Conservation (phyloP, 2,113 vertebrate species). For the Vulpes ferrilata region DNA sequence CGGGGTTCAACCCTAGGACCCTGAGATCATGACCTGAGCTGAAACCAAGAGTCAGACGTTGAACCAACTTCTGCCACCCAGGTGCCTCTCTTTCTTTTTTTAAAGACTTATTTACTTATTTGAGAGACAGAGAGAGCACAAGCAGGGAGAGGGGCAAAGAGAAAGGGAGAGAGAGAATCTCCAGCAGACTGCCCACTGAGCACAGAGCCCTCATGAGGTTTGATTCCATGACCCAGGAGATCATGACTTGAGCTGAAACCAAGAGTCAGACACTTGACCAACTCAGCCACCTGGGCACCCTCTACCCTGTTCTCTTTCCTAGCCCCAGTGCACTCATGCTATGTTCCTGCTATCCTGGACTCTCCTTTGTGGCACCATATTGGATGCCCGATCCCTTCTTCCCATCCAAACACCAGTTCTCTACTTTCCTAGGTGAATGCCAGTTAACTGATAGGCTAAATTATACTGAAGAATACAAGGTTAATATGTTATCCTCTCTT, state of each 20-base stretch:
- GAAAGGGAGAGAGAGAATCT: not conserved
- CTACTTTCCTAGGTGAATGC: not conserved
- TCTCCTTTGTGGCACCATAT: rapidly evolving
- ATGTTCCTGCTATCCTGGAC: not conserved
- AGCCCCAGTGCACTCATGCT: rapidly evolving
- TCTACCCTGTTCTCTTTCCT: not conserved
- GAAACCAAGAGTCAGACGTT: not conserved
- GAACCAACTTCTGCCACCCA: not conserved
- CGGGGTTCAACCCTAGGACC: not conserved
- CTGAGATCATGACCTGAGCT: not conserved
- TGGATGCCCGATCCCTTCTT: not conserved
- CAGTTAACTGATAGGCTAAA: not conserved
- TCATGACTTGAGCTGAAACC: not conserved
- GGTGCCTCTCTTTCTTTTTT: too few relatives aligned
- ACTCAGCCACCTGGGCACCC: not conserved
- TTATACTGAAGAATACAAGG: not conserved
- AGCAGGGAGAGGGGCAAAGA: not conserved
- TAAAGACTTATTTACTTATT: not conserved
- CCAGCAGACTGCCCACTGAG: not conserved
- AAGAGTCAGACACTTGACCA: not conserved
- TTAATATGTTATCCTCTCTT: not conserved
- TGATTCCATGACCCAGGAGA: not conserved
- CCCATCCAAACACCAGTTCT: not conserved
- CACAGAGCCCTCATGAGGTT: not conserved
- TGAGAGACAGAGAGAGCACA: not conserved